phyloP scores from a whole-genome alignment of 2,888 invertebrate genomes.

The Lapara coniferarum region DNA sequence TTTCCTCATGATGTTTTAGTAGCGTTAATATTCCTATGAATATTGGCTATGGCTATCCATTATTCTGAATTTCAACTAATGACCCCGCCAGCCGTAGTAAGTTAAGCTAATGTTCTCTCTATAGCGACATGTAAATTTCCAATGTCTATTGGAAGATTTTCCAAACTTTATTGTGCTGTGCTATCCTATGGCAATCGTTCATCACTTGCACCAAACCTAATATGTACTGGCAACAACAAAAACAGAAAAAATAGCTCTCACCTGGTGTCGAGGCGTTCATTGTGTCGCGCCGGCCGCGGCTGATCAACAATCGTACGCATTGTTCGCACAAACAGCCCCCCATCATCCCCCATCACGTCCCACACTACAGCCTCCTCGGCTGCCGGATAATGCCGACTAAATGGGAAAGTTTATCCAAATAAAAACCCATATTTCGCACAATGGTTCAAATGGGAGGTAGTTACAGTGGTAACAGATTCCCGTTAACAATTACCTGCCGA shows the following conservation, averaged over 20 bases:
- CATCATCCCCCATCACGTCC: neutral
- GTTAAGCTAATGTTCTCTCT: too few species aligned
- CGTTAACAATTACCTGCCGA: conserved; percentile 8
- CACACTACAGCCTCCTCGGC: neutral
- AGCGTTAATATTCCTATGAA: too few species aligned
- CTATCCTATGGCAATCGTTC: too few species aligned
- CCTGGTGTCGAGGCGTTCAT: conserved; percentile 35
- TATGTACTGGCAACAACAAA: conserved; percentile 30
- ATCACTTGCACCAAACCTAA: neutral
- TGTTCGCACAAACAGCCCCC: neutral
- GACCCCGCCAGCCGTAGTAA: too few species aligned
- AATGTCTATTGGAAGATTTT: too few species aligned
- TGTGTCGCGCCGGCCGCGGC: conserved; percentile 29
- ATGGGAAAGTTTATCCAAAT: conserved; percentile 28
- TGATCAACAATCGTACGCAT: conserved; percentile 20
- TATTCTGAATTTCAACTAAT: too few species aligned
- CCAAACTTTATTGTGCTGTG: too few species aligned
- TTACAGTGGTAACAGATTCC: conserved; percentile 7
- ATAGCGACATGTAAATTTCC: too few species aligned
- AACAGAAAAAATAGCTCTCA: conserved; percentile 39
- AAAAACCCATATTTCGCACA: conserved; percentile 1
- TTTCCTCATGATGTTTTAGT: too few species aligned
- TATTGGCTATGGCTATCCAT: too few species aligned
- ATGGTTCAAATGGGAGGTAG: conserved; percentile 20
- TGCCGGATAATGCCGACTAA: conserved; percentile 13